A percentile compares a stretch with the other conserved stretches of the same genome.
These are phyloP conservation scores for Parasteatoda tepidariorum DNA, from an alignment of 1,140 invertebrate genomes.

Conservation along the genomic window DNA sequence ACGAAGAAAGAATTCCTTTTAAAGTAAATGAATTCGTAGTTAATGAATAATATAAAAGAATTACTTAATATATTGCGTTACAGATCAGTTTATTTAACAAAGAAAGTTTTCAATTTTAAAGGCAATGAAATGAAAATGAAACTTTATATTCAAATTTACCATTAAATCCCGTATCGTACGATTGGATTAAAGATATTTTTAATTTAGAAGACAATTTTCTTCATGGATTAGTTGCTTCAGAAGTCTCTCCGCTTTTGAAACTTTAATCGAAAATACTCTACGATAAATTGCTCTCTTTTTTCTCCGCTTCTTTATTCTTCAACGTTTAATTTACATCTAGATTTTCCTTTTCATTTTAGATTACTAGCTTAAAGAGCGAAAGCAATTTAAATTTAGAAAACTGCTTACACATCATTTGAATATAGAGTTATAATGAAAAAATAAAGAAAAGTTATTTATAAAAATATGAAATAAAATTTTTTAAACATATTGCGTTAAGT, in stretches of 20 bases:
- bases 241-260: neutral
- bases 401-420: neutral
- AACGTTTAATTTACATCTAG: neutral
- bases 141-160: neutral
- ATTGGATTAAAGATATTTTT: neutral
- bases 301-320: neutral
- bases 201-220: neutral
- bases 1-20: too few relatives aligned
- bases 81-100: neutral
- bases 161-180: neutral
- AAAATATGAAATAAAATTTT: neutral
- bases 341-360: neutral
- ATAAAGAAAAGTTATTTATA: neutral
- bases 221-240: neutral
- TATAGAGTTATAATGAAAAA: neutral
- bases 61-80: too few relatives aligned
- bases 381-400: neutral
- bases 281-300: neutral
- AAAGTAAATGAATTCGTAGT: too few relatives aligned
- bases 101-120: neutral
- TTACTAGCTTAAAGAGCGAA: neutral
- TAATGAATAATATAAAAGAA: too few relatives aligned
- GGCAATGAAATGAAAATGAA: neutral
- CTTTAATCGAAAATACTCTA: neutral
- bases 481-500: neutral